These are phyloP conservation scores for Chunga burmeisteri DNA, from an alignment of 2,113 vertebrate species.

Conservation along the genomic window DNA sequence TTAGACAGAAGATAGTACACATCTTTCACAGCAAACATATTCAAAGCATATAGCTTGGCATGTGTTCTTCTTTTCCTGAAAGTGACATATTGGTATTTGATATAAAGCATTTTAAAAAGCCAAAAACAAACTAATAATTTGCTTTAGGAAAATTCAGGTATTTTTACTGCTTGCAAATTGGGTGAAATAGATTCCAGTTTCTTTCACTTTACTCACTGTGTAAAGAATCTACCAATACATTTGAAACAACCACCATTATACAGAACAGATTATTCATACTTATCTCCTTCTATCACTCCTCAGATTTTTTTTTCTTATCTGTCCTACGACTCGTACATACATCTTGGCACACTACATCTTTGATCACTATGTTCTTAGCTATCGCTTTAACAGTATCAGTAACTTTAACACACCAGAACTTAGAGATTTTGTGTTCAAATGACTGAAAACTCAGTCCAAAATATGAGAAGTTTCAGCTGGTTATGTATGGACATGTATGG, in stretches of 20 bases:
- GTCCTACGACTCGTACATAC: fast-evolving
- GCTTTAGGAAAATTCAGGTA: neutral
- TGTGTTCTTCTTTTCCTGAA: neutral
- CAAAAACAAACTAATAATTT: neutral
- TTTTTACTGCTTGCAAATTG: neutral
- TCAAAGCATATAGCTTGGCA: neutral
- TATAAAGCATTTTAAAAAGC: neutral
- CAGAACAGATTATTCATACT: neutral
- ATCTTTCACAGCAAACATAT: neutral
- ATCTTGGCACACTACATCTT: neutral
- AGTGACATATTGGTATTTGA: neutral
- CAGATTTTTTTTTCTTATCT: neutral
- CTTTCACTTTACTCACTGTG: neutral
- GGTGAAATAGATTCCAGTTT: neutral
- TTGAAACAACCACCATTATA: neutral
- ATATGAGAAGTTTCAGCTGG: neutral
- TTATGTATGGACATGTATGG: neutral
- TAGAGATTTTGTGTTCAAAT: neutral
- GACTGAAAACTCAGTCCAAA: neutral
- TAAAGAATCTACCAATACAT: neutral
- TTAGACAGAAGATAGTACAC: neutral
- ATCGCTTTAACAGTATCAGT: neutral
- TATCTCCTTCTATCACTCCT: neutral
- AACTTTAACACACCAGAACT: neutral
- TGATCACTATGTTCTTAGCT: neutral